These are phyloP conservation scores for Pentalonia nigronervosa DNA, from an alignment of 1,140 invertebrate genomes.

Conservation along the genomic window DNA sequence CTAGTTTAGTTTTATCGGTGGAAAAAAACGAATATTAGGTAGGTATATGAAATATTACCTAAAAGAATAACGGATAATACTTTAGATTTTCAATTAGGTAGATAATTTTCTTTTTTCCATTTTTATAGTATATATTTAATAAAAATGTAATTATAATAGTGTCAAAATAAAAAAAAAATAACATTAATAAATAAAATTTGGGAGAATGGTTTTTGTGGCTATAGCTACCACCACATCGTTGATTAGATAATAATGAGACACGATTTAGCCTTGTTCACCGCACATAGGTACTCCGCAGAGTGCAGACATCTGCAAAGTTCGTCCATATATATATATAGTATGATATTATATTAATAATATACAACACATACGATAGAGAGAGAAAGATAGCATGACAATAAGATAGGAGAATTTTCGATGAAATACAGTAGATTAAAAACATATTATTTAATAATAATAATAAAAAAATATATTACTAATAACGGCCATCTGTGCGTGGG, in stretches of 20 bases:
- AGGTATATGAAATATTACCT: not conserved
- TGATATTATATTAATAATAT: constrained; percentile 49
- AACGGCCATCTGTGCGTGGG: not conserved
- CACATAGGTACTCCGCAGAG: too few species aligned
- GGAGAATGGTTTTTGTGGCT: constrained; percentile 34
- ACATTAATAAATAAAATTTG: constrained; percentile 14
- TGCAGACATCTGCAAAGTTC: constrained; percentile 29
- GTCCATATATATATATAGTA: constrained; percentile 48
- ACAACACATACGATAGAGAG: not conserved
- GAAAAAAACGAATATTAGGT: not conserved
- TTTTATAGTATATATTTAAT: constrained; percentile 13
- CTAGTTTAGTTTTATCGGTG: not conserved
- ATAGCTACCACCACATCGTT: not conserved
- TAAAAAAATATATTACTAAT: not conserved
- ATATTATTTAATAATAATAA: not conserved
- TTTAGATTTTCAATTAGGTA: not conserved
- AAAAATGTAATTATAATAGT: not conserved
- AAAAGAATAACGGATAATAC: not conserved
- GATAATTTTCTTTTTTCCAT: not conserved
- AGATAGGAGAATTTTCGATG: not conserved
- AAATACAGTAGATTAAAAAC: not conserved
- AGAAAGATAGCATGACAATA: not conserved
- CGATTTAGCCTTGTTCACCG: constrained; percentile 43
- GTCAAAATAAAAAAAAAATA: not conserved
- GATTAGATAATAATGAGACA: constrained; percentile 45